Conservation (phyloP, 2,888 invertebrate genomes). For the Fragum fragum region DNA sequence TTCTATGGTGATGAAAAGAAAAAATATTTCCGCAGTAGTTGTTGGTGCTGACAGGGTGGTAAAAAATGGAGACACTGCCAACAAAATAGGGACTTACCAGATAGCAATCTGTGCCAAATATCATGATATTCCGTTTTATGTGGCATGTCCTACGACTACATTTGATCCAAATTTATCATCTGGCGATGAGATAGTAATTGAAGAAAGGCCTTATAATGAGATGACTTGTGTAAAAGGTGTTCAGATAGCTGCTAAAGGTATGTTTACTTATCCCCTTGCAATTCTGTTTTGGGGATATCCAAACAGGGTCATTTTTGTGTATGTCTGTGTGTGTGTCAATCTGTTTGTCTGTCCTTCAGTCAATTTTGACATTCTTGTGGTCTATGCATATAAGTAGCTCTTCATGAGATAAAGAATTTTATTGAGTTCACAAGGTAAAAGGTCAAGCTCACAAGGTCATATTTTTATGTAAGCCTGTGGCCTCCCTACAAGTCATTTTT, state of each 20-base stretch:
- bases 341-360: no score
- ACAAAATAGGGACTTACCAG: constrained; percentile 95
- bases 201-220: constrained; percentile 96
- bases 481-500: no score
- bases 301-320: no score
- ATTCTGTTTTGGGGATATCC: no score
- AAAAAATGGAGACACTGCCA: constrained; percentile 99
- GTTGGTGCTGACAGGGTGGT: constrained; percentile 99
- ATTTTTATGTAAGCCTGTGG: no score
- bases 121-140: constrained; percentile 97
- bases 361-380: no score
- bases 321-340: no score
- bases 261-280: no score
- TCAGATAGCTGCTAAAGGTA: constrained; percentile 95
- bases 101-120: constrained; percentile 96
- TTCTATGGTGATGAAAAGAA: constrained; percentile 94
- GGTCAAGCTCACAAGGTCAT: no score
- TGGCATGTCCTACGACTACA: constrained; percentile 96
- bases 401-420: no score
- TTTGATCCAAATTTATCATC: constrained; percentile 93
- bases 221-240: constrained; percentile 96
- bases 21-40: constrained; percentile 96
- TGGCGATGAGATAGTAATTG: constrained; percentile 96
- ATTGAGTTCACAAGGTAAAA: no score
- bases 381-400: no score